phyloP scores from a whole-genome alignment of 2,797 vertebrate species.

The Platyrinchus mystaceus region DNA sequence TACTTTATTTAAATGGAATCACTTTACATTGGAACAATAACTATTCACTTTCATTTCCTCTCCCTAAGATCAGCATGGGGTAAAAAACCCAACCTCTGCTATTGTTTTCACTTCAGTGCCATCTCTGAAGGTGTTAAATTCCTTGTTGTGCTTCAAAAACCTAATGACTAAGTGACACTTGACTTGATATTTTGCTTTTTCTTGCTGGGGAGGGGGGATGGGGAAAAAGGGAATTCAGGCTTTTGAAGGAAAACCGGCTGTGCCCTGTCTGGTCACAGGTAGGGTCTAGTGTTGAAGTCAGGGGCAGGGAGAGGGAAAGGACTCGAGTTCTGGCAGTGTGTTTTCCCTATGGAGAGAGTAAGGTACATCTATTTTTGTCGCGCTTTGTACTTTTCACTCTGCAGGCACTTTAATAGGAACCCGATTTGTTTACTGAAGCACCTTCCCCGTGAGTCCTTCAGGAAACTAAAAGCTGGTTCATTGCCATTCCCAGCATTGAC shows the following conservation, averaged over 20 bases:
- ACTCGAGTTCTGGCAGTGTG: neutral
- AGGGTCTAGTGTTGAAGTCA: neutral
- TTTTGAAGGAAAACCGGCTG: neutral
- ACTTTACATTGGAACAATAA: conserved; percentile 67
- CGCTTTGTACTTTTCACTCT: conserved; percentile 48
- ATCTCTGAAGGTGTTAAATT: conserved; percentile 51
- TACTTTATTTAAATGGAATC: conserved; percentile 75
- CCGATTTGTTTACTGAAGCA: conserved; percentile 84
- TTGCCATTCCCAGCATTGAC: conserved; percentile 47
- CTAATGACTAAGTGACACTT: conserved; percentile 58
- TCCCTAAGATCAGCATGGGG: conserved; percentile 22
- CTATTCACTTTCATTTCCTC: conserved; percentile 69
- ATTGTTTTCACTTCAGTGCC: conserved; percentile 56
- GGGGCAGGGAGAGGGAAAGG: neutral
- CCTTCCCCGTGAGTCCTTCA: conserved; percentile 85
- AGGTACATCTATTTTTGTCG: conserved; percentile 51
- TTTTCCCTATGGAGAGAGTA: conserved; percentile 22
- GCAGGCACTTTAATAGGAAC: conserved; percentile 64
- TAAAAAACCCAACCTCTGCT: neutral
- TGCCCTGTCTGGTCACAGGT: neutral
- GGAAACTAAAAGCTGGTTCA: conserved; percentile 77
- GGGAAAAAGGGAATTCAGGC: neutral
- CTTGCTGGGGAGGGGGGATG: neutral
- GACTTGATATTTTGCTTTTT: conserved; percentile 27
- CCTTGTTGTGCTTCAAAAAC: conserved; percentile 60